Conservation (phyloP, 2,888 invertebrate species). For the Drosophila melanosoma region DNA sequence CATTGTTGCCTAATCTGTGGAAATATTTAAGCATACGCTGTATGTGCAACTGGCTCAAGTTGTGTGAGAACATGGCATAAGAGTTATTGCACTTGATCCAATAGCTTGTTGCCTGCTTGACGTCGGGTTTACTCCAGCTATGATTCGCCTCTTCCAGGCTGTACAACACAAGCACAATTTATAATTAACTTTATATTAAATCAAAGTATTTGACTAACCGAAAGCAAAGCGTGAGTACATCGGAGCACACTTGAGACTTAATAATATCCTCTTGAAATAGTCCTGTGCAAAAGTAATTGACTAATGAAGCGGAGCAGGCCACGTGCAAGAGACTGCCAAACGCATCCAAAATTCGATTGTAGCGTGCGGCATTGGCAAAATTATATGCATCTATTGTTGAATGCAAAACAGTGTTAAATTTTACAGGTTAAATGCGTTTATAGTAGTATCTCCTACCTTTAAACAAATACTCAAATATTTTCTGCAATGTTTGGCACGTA, state of each 20-base stretch:
- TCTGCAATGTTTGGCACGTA: constrained; percentile 29
- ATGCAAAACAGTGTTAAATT: background rate
- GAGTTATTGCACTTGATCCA: constrained; percentile 58
- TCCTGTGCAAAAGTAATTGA: constrained; percentile 40
- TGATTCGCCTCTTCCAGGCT: constrained; percentile 43
- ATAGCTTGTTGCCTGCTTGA: constrained; percentile 27
- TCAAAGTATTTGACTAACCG: constrained; percentile 39
- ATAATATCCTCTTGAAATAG: constrained; percentile 48
- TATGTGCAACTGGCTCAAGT: constrained; percentile 51
- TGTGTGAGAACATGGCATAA: constrained; percentile 59
- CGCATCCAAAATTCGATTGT: constrained; percentile 52
- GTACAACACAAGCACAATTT: background rate
- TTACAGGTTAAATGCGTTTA: background rate
- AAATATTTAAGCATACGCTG: constrained; percentile 62
- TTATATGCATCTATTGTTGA: constrained; percentile 38
- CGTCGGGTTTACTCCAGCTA: constrained; percentile 34
- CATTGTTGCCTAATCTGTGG: constrained; percentile 22
- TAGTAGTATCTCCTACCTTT: constrained; percentile 36
- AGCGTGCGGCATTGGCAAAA: constrained; percentile 46
- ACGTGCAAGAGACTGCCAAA: constrained; percentile 51
- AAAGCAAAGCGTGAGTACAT: constrained; percentile 61
- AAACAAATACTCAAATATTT: constrained; percentile 57
- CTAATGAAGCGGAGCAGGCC: constrained; percentile 20
- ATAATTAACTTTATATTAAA: background rate
- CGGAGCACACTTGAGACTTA: constrained; percentile 56